Evolutionary conservation across 30 jellyfish, hydroid and myxozoan genomes (phyloP).

Genomic region (Aurelia coerulea): DNA sequence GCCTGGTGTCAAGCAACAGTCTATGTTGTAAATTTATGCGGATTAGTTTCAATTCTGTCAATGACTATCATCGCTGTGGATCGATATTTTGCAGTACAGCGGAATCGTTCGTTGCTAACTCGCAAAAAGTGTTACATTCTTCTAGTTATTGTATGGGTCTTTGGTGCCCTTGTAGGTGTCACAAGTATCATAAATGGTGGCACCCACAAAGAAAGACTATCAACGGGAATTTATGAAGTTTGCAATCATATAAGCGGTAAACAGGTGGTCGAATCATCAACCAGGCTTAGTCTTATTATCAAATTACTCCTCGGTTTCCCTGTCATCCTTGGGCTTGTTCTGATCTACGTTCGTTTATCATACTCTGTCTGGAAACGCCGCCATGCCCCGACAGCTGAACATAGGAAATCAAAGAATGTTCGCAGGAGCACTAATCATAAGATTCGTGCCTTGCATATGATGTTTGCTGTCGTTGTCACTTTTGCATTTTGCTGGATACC

Average conservation of each 20-base stretch:
- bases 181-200: constrained; percentile 29
- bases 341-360: constrained; percentile 42
- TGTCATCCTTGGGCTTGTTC: constrained; percentile 33
- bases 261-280: constrained; percentile 33
- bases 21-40: constrained; percentile 63
- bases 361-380: constrained; percentile 57
- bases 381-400: constrained; percentile 55
- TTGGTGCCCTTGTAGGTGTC: constrained; percentile 30
- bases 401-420: constrained; percentile 25
- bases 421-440: constrained; percentile 16
- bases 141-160: constrained; percentile 56
- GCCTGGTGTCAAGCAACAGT: constrained; percentile 53
- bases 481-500: constrained; percentile 78
- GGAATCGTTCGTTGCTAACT: constrained; percentile 29
- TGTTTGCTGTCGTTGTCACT: constrained; percentile 63
- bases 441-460: constrained; percentile 53
- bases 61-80: constrained; percentile 63
- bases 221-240: constrained; percentile 44
- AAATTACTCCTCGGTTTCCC: constrained; percentile 47
- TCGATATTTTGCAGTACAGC: constrained; percentile 70
- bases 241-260: constrained; percentile 70
- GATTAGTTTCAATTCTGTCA: constrained; percentile 49
- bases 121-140: constrained; percentile 31
- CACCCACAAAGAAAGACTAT: constrained; percentile 21
- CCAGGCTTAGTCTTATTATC: constrained; percentile 20